phyloP scores from a whole-genome alignment of 1,140 invertebrate species.

The Ericerus pela region DNA sequence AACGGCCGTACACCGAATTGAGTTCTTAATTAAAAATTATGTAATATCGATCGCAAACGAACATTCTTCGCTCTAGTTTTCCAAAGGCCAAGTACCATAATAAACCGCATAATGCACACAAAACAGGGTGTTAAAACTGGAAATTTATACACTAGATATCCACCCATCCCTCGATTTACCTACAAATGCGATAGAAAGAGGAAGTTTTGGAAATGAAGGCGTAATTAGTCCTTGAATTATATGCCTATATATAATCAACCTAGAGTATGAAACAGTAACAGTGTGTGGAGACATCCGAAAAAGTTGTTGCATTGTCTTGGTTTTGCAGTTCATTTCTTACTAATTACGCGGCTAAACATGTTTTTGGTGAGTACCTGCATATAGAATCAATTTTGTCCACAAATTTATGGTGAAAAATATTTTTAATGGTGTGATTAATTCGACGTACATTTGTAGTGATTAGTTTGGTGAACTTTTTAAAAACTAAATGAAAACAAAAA shows the following conservation, averaged over 20 bases:
- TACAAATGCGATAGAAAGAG: slow-evolving; percentile 5
- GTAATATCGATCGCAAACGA: no score
- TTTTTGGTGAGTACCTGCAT: slow-evolving; percentile 5
- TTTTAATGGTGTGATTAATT: no score
- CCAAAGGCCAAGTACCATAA: slow-evolving; percentile 7
- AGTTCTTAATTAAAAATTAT: no score
- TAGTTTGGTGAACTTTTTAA: no score
- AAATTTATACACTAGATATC: not conserved
- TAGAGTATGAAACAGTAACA: not conserved
- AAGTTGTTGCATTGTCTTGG: slow-evolving; percentile 1
- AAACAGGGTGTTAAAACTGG: not conserved
- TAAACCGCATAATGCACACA: not conserved
- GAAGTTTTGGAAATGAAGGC: slow-evolving; percentile 5
- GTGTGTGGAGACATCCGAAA: slow-evolving; percentile 1
- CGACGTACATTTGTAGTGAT: no score
- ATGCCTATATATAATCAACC: slow-evolving; percentile 11
- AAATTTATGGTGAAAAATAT: no score
- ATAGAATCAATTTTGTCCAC: no score
- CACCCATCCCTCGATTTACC: slow-evolving; percentile 1
- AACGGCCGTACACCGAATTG: no score
- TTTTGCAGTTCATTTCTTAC: not conserved
- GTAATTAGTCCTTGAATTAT: slow-evolving; percentile 11
- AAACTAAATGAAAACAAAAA: no score
- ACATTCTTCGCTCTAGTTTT: slow-evolving; percentile 1
- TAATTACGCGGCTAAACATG: not conserved